Evolutionary conservation across 2,113 vertebrate genomes (phyloP).

Genomic region (Opisthocomus hoazin): DNA sequence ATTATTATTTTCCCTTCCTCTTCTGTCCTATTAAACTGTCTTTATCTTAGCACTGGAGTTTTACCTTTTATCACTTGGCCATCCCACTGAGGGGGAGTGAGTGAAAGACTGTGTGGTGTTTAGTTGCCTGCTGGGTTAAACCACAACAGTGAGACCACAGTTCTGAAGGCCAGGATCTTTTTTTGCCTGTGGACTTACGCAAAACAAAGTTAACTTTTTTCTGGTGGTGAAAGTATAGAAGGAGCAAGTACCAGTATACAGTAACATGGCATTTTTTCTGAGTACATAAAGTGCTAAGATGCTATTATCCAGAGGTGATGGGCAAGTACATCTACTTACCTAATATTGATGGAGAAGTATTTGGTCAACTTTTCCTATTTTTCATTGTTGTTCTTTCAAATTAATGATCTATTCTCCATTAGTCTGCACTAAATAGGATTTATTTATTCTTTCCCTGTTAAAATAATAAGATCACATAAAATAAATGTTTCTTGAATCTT

Average conservation of each 20-base stretch:
- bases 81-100: no score
- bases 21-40: no score
- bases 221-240: background rate
- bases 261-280: background rate
- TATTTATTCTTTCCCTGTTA: background rate
- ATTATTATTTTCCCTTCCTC: no score
- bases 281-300: background rate
- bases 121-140: no score
- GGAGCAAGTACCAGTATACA: background rate
- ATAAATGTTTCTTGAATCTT: background rate
- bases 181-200: background rate
- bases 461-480: background rate
- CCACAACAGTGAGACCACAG: background rate
- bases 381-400: background rate
- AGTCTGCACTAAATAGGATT: background rate
- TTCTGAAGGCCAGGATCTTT: background rate
- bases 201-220: background rate
- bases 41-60: no score
- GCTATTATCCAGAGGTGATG: background rate
- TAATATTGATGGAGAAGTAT: background rate
- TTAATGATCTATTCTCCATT: background rate
- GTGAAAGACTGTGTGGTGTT: no score
- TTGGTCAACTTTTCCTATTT: background rate
- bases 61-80: no score
- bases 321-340: background rate